Conservation (phyloP, 53 echinoderm and acorn worm genomes). For the Henricia sp. region DNA sequence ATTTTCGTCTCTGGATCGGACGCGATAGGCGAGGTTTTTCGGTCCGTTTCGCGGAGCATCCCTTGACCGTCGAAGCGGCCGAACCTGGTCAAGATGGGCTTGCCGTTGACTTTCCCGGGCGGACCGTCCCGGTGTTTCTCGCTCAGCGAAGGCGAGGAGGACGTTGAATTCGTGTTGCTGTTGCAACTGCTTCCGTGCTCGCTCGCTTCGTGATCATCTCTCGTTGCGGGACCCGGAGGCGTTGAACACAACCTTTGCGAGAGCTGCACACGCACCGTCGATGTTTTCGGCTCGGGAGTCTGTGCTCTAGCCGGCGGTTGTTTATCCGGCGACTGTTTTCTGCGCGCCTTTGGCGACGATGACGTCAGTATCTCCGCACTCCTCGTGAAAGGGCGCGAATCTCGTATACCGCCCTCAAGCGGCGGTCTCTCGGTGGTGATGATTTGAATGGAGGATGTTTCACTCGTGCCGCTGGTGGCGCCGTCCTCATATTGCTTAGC, state of each 20-base stretch:
- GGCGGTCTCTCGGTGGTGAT: constrained; percentile 61
- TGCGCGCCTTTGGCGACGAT: constrained; percentile 64
- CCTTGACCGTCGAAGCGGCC: constrained; percentile 88
- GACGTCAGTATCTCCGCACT: constrained; percentile 80
- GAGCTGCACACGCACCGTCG: constrained; percentile 51
- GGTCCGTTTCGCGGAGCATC: constrained; percentile 87
- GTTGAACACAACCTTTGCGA: constrained; percentile 33
- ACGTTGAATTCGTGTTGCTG: constrained; percentile 61
- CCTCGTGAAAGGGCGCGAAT: constrained; percentile 62
- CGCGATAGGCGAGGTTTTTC: constrained; percentile 65
- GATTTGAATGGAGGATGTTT: constrained; percentile 52
- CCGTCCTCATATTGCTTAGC: constrained; percentile 48
- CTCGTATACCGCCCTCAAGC: constrained; percentile 44
- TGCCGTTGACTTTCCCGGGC: constrained; percentile 26
- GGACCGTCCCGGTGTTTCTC: constrained; percentile 19
- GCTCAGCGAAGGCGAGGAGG: constrained; percentile 63
- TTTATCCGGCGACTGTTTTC: constrained; percentile 32
- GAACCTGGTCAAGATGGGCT: constrained; percentile 67
- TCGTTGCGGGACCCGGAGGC: not conserved
- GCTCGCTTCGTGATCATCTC: constrained; percentile 40
- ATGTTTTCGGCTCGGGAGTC: constrained; percentile 47
- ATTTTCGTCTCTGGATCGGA: constrained; percentile 55
- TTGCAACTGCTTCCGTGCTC: constrained; percentile 64
- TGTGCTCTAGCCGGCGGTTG: constrained; percentile 36
- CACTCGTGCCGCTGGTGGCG: constrained; percentile 2